Percentiles rank a stretch among this genome's conserved stretches.
phyloP scores from a whole-genome alignment of 2,113 vertebrate genomes.

The Percina caprodes region DNA sequence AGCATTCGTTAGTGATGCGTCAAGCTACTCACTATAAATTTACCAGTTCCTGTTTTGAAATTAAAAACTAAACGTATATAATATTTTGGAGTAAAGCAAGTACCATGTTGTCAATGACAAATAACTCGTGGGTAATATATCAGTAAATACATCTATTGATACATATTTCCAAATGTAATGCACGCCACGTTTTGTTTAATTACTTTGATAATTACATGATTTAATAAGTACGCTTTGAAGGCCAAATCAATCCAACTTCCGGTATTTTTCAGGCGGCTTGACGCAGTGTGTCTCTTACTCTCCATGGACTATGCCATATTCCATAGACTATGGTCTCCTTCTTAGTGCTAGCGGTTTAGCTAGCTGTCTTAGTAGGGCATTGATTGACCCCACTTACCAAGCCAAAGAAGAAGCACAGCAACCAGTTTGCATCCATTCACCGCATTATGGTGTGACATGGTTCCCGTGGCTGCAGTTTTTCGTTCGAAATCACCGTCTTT shows the following conservation, averaged over 20 bases:
- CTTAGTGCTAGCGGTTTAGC: conserved; percentile 37
- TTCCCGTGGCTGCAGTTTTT: background rate
- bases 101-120: accelerated
- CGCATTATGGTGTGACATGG: conserved; percentile 36
- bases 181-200: accelerated
- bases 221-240: conserved; percentile 42
- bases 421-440: conserved; percentile 45
- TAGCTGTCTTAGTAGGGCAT: background rate
- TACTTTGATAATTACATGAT: too few species aligned
- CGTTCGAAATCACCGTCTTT: conserved; percentile 3
- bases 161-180: accelerated
- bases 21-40: background rate
- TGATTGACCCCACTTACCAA: conserved; percentile 61
- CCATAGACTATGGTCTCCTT: background rate
- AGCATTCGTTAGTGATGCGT: background rate
- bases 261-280: background rate
- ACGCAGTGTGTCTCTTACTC: too few species aligned
- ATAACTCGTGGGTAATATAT: accelerated
- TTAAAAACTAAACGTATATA: conserved; percentile 1
- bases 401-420: conserved; percentile 47
- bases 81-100: background rate
- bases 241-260: background rate
- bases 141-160: accelerated
- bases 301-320: too few species aligned
- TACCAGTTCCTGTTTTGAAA: background rate